These are phyloP conservation scores for Astropecten irregularis DNA, from an alignment of 53 echinoderm and acorn worm species.

Conservation along the genomic window DNA sequence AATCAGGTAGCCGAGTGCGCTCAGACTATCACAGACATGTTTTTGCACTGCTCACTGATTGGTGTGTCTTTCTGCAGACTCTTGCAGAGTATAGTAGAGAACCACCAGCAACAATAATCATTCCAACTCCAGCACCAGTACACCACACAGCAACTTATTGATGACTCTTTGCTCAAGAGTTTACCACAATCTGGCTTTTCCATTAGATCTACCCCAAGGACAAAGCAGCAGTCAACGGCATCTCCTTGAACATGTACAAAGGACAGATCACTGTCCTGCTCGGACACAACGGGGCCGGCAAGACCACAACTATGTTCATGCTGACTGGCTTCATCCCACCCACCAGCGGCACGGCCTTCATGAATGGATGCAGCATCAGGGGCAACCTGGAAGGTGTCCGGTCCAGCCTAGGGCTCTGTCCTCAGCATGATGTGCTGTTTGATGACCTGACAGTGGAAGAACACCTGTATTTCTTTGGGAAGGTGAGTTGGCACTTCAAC, in stretches of 20 bases:
- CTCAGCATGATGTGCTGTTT: conserved; percentile 84
- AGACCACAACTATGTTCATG: conserved; percentile 89
- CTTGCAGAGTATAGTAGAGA: too few relatives aligned
- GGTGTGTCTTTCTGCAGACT: too few relatives aligned
- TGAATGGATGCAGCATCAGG: conserved; percentile 74
- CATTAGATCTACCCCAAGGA: conserved; percentile 56
- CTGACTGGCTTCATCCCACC: conserved; percentile 87
- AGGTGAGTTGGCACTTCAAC: too few relatives aligned
- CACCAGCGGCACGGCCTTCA: conserved; percentile 61
- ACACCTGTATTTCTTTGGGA: conserved; percentile 89
- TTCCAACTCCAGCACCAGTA: too few relatives aligned
- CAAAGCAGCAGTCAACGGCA: conserved; percentile 72
- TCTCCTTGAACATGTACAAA: conserved; percentile 76
- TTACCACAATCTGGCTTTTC: too few relatives aligned
- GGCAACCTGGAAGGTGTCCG: conserved; percentile 76
- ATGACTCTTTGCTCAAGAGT: too few relatives aligned
- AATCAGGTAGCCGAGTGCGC: too few relatives aligned
- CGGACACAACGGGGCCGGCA: conserved; percentile 91
- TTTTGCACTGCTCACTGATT: too few relatives aligned
- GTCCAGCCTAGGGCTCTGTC: conserved; percentile 83
- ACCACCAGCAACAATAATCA: too few relatives aligned
- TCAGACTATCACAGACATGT: too few relatives aligned
- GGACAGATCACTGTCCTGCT: conserved; percentile 87
- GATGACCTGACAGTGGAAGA: conserved; percentile 83
- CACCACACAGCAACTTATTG: too few relatives aligned